Base-by-base conservation (phyloP, 2,797 vertebrate genomes). In the Lacerta viridis region DNA sequence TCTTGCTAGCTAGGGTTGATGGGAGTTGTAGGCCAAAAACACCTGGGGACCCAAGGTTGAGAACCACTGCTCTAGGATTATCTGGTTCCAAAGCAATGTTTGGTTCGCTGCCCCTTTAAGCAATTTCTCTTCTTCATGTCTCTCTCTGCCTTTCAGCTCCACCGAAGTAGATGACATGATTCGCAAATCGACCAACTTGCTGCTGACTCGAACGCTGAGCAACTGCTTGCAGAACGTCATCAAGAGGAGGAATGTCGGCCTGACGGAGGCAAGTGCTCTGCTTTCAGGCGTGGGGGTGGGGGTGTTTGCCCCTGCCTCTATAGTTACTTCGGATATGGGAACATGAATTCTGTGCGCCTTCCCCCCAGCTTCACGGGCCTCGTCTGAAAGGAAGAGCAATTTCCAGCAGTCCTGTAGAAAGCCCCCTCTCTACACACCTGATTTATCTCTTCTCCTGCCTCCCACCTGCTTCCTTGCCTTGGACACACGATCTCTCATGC, bases 161-260 rank as follows among this genome's bases (percentile, higher is more conserved):
- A 99, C 99, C 0, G 98, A 99, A 95, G 97, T 99, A 0, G 99
- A 99, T 13, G 99, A 99, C 93, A 99, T 99, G 99, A 99, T 99
- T 91, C 97, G 98, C 83, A 99, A 99, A 95, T 99, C 99, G 5
- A 99, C 99, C 1, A 99, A 99, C 55, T 96, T 99, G 90, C 93
- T 99, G 94, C 95, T 99, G 94, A 99, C 98, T 83, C 96, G 99
- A 75, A 99, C 98, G 0, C 97, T 99, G 86, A 99, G 98, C 97
- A 97, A 98, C 97, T 98, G 98, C 91, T 97, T 99, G 87, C 98
- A 99, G 93, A 99, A 98, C 2, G 98, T 98, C 95, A 99, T 99
- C 91, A 99, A 99, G 96, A 98, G 98, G 96, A 99, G 97, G 94
- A 99, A 99, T 18, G 97, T 99, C 0, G 99, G 99, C 0, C 97